phyloP scores from a whole-genome alignment of 1,140 invertebrate species.

The Aethina tumida region DNA sequence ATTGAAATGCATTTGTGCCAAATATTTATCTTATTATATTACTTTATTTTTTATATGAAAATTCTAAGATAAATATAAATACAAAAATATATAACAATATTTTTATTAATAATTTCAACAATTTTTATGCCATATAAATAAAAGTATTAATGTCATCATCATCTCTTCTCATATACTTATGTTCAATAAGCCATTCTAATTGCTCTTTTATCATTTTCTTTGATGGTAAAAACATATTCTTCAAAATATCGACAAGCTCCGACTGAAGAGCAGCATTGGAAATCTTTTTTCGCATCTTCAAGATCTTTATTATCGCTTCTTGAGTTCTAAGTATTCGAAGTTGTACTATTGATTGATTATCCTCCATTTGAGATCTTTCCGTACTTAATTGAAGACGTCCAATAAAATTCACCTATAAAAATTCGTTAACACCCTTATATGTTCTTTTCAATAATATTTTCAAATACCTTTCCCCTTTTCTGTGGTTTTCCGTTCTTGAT shows the following conservation, averaged over 20 bases:
- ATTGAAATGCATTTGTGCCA: too few species aligned
- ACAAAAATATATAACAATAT: constrained; percentile 11
- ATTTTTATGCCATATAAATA: constrained; percentile 89
- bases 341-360: constrained; percentile 96
- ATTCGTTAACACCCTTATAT: not conserved
- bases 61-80: too few species aligned
- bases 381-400: constrained; percentile 90
- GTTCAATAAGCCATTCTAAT: constrained; percentile 98
- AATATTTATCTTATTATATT: too few species aligned
- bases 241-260: constrained; percentile 94
- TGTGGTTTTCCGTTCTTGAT: constrained; percentile 90
- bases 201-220: constrained; percentile 99
- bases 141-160: constrained; percentile 97
- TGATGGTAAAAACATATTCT: constrained; percentile 98
- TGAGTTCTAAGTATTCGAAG: constrained; percentile 82
- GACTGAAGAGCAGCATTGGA: constrained; percentile 91
- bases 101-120: constrained; percentile 20
- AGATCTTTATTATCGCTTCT: constrained; percentile 98
- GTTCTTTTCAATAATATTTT: constrained; percentile 2
- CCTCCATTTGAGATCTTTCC: constrained; percentile 90
- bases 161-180: constrained; percentile 94
- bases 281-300: constrained; percentile 95
- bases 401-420: constrained; percentile 69
- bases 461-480: constrained; percentile 84
- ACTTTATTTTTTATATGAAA: too few species aligned